A percentile compares a stretch with the other conserved stretches of the same genome.
These are phyloP conservation scores for Aethina tumida DNA, from an alignment of 1,140 invertebrate genomes.

Conservation along the genomic window DNA sequence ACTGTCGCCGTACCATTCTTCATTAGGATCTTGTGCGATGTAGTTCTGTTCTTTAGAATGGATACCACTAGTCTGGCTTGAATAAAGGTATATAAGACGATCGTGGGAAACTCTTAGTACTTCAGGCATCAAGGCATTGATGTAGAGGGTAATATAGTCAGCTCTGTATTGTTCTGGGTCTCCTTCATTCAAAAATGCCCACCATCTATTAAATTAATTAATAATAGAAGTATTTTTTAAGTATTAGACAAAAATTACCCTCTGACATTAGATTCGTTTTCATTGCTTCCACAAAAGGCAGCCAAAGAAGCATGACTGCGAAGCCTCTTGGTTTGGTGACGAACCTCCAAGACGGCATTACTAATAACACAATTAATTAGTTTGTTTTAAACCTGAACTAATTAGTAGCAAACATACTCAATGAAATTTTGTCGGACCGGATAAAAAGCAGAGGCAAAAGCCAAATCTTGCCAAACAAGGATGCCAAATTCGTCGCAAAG, in stretches of 20 bases:
- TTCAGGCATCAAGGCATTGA: slow-evolving; percentile 61
- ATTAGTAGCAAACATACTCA: slow-evolving; percentile 13
- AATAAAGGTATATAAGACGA: slow-evolving; percentile 63
- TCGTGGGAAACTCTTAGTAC: slow-evolving; percentile 40
- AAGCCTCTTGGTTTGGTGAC: slow-evolving; percentile 73
- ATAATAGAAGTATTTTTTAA: not conserved
- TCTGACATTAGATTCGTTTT: slow-evolving; percentile 85
- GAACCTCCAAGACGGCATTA: slow-evolving; percentile 64
- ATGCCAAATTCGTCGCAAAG: slow-evolving; percentile 72
- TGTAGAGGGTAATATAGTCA: slow-evolving; percentile 85
- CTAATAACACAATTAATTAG: slow-evolving; percentile 13
- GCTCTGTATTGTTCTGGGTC: slow-evolving; percentile 51
- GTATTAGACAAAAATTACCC: slow-evolving; percentile 34
- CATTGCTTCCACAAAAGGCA: slow-evolving; percentile 93
- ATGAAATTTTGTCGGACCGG: slow-evolving; percentile 47
- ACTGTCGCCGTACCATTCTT: slow-evolving; percentile 80
- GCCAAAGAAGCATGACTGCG: slow-evolving; percentile 84
- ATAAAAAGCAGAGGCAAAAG: slow-evolving; percentile 97
- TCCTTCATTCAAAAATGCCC: slow-evolving; percentile 47
- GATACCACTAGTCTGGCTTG: slow-evolving; percentile 87
- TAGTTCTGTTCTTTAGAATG: slow-evolving; percentile 66
- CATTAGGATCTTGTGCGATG: slow-evolving; percentile 63
- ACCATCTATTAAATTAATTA: slow-evolving; percentile 1
- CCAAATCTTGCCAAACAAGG: slow-evolving; percentile 89
- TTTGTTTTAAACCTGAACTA: no score